Conservation (phyloP, 2,113 vertebrate genomes). For the Siniperca chuatsi region DNA sequence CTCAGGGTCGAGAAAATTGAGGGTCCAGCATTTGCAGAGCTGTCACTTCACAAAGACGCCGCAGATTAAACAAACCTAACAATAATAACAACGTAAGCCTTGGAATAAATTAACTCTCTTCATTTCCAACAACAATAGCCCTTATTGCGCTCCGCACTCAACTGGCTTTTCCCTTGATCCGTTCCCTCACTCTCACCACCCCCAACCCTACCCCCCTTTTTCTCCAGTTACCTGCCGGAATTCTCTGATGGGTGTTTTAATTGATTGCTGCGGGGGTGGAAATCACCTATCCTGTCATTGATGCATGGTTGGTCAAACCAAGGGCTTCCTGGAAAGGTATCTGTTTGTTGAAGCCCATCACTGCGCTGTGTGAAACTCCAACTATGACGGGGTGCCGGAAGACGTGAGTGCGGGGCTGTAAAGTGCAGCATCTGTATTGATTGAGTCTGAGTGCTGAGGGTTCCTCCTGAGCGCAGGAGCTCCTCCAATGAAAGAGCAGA, state of each 20-base stretch:
- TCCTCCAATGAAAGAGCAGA: conserved; percentile 59
- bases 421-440: conserved; percentile 69
- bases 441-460: conserved; percentile 65
- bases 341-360: conserved; percentile 45
- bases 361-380: conserved; percentile 9
- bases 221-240: conserved; percentile 40
- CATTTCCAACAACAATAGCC: conserved; percentile 35
- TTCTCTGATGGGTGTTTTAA: conserved; percentile 63
- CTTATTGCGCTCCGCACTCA: conserved; percentile 10
- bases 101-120: conserved; percentile 60
- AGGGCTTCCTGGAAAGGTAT: conserved; percentile 43
- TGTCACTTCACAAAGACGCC: conserved; percentile 41
- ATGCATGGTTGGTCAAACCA: conserved; percentile 54
- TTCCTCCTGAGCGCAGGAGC: conserved; percentile 51
- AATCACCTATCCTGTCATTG: conserved; percentile 58
- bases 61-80: conserved; percentile 56
- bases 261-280: conserved; percentile 65
- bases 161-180: conserved; percentile 63
- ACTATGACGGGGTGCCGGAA: conserved; percentile 27
- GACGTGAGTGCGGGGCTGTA: conserved; percentile 41
- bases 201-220: background rate
- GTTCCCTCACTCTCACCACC: conserved; percentile 3
- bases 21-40: conserved; percentile 25
- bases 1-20: conserved; percentile 31
- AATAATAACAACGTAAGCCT: conserved; percentile 44